Base-by-base conservation (phyloP, 2,888 invertebrate genomes). In the Pherbina coryleti region DNA sequence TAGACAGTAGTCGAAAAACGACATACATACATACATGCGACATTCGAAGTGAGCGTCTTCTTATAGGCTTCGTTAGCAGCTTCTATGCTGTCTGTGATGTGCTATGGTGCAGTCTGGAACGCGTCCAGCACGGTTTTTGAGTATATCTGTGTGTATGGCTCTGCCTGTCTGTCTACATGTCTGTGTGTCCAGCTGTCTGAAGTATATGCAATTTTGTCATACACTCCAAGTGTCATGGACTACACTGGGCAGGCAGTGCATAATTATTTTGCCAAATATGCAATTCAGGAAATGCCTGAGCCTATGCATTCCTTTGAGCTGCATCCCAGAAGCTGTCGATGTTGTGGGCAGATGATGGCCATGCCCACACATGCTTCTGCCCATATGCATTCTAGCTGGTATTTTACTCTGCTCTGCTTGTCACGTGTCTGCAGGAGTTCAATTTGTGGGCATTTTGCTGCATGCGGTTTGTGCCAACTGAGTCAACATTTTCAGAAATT, bases 251-350 rank as follows among this genome's bases (percentile, higher is more conserved):
- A 51, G 49, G 22, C 64, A 64, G 74, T 64, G 64, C 66, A 74
- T 74, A 66, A 74, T 64, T 74, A 74, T 74, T 74, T 74, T 53
- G 64, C 74, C 74, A 74, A 74, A 74, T 74, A 74, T 74, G 74
- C 51, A 64, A 49, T 74, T 64, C 53, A 49, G 55, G 62, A 69
- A 51, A 51, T 51, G 69, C 53, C 49, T 25, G 25, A 34, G 60
- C 62, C 60, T 11, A 60, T 37, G 22, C 25, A 11, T 25, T 49
- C 25, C 25, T 31, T 51, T 74, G 28, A 62, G 28, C 17, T 62
- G 37, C n/a, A 17, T 28, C 5, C 67, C 69, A 51, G 49, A 9
- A 49, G 25, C 74, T 74, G 64, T 62, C 62, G 73, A 60, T 49
- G 73, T 51, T 73, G 25, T n/a, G 44, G 73, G 34, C 72, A 22